Base-by-base conservation (phyloP, 2,797 vertebrate genomes). In the Hyperoplus immaculatus region DNA sequence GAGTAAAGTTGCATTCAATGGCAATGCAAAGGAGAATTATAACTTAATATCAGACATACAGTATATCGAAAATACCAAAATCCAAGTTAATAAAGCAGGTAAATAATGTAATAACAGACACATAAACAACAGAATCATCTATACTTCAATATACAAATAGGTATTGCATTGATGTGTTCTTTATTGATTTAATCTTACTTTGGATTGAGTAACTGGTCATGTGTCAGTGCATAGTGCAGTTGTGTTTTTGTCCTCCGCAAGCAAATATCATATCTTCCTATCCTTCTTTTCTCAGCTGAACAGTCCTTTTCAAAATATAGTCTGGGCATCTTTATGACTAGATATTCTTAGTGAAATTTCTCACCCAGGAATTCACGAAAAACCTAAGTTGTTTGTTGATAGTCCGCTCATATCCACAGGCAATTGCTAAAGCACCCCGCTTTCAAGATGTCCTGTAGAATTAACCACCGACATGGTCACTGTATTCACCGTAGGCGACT, bases 91-190 rank as follows among this genome's bases (percentile, higher is more conserved):
- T 36, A 61, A 68, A 77, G 21, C 13, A 72, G 49, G 13, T 8
- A 8, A 42, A 5, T 3, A 12, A 29, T 21, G 3, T 54, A 54
- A 29, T 29, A 81, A 57, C 8, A 59, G 42, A 58, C 7, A 54
- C 39, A 56, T 6, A 49, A 68, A 69, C 18, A 64, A 60, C 13
- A 53, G 11, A 55, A 0, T n/a, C 61, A 74, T 65, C 58, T 8
- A 70, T 43, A 66, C 29, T 62, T 77, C 64, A 61, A 68, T 75
- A 71, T 50, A 38, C 80, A 80, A 84, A 80, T 70, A 80, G 12
- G 3, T 59, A 45, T 57, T 41, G 21, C 0, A 3, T 29, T 29
- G 29, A 29, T 29, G 29, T 29, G 51, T 64, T 3, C 0, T 47
- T 47, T n/a, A 62, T 53, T 45, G 11, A 16, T 9, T 72, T 5